phyloP scores from a whole-genome alignment of 2,888 invertebrate species.

The Acleris laterana region DNA sequence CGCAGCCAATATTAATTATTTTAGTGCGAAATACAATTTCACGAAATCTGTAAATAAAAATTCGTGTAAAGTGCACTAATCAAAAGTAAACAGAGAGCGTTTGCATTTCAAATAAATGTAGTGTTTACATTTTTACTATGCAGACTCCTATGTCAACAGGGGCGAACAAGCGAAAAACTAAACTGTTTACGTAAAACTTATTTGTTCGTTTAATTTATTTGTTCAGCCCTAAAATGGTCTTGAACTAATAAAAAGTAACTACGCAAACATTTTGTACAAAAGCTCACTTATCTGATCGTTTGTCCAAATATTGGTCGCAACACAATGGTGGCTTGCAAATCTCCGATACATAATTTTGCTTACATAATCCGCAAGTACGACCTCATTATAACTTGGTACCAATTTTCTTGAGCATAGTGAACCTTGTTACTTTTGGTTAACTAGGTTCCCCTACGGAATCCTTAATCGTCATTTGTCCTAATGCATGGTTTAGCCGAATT shows the following conservation, averaged over 20 bases:
- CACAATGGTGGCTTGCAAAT: conserved; percentile 21
- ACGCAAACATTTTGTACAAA: conserved; percentile 20
- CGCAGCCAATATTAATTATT: no score
- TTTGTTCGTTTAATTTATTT: conserved; percentile 3
- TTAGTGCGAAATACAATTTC: no score
- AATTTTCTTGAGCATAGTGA: conserved; percentile 50
- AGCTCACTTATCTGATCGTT: conserved; percentile 22
- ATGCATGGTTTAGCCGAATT: no score
- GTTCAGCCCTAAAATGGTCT: conserved; percentile 8
- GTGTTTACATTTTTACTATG: conserved; percentile 1
- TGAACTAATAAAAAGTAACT: conserved; percentile 1
- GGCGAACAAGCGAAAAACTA: neutral
- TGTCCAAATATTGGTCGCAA: conserved; percentile 30
- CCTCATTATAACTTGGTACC: conserved; percentile 40
- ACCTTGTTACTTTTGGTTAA: conserved; percentile 8
- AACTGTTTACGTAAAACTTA: conserved; percentile 3
- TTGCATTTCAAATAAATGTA: no score
- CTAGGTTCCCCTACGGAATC: no score
- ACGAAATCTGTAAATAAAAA: no score
- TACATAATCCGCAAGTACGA: conserved; percentile 50
- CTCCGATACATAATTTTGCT: conserved; percentile 39
- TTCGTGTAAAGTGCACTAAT: no score
- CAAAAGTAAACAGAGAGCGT: no score
- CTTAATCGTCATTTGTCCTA: no score
- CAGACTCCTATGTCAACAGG: conserved; percentile 3